A percentile compares a stretch with the other conserved stretches of the same genome.
Conservation (phyloP, 2,797 vertebrate genomes). For the Rhinoraja longicauda region DNA sequence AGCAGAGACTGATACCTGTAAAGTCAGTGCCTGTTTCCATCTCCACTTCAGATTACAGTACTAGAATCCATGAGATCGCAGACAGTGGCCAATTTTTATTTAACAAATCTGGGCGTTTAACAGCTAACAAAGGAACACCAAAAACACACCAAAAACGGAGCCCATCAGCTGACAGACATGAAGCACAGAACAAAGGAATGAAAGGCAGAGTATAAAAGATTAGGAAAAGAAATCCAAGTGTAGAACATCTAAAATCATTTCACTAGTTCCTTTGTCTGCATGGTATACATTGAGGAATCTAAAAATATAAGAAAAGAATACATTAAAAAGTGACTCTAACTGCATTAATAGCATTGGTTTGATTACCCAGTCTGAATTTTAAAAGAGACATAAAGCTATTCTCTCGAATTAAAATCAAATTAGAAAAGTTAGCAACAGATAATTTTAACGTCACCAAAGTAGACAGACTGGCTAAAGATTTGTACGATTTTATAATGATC, state of each 20-base stretch:
- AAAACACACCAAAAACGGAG: neutral
- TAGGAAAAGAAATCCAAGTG: neutral
- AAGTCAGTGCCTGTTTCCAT: neutral
- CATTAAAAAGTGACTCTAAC: neutral
- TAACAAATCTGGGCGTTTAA: neutral
- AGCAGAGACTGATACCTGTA: neutral
- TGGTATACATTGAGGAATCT: neutral
- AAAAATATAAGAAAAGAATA: neutral
- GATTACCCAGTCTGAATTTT: neutral
- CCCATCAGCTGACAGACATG: neutral
- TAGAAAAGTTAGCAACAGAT: too few relatives aligned
- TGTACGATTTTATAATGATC: too few relatives aligned
- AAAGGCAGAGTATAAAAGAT: neutral
- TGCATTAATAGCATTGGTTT: neutral
- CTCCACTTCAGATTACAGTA: neutral
- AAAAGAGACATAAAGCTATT: neutral
- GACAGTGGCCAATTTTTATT: neutral
- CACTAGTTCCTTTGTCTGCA: neutral
- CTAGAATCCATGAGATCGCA: neutral
- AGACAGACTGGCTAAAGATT: too few relatives aligned
- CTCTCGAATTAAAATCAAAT: too few relatives aligned
- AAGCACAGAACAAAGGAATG: neutral
- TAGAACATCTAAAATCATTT: neutral
- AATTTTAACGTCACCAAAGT: too few relatives aligned
- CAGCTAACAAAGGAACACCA: neutral